Conservation (phyloP, 2,888 invertebrate genomes). For the Athalia rosae region DNA sequence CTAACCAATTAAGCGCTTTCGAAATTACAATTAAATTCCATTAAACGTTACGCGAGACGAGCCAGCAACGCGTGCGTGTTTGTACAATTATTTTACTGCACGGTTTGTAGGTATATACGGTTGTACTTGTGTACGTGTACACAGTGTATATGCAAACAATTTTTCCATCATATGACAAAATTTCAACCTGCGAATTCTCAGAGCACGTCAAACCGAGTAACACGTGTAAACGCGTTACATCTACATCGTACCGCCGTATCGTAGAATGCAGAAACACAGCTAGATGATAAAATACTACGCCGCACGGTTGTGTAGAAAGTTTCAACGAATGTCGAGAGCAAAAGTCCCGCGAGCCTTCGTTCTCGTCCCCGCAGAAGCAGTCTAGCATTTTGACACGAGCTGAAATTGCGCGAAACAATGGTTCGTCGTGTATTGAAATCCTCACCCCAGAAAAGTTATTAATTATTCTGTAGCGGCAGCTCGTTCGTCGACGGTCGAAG, state of each 20-base stretch:
- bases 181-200: no score
- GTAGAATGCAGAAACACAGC: not conserved
- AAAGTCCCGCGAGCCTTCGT: slow-evolving; percentile 8
- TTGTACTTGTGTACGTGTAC: no score
- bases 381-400: slow-evolving; percentile 28
- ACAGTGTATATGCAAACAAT: no score
- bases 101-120: no score
- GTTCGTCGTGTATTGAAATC: slow-evolving; percentile 27
- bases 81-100: no score
- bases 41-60: not conserved
- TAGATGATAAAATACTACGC: not conserved
- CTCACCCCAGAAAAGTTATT: slow-evolving; percentile 37
- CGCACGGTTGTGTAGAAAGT: slow-evolving; percentile 1
- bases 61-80: no score
- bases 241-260: not conserved
- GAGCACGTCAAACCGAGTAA: no score
- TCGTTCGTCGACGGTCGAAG: not conserved
- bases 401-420: slow-evolving; percentile 38
- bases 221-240: no score
- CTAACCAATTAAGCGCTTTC: not conserved
- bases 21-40: slow-evolving; percentile 20
- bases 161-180: no score
- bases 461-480: slow-evolving; percentile 20
- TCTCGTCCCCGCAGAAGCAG: slow-evolving; percentile 25
- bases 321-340: slow-evolving; percentile 27